Base-by-base conservation (phyloP, 2,797 vertebrate species). In the Typhlichthys eigenmanni region DNA sequence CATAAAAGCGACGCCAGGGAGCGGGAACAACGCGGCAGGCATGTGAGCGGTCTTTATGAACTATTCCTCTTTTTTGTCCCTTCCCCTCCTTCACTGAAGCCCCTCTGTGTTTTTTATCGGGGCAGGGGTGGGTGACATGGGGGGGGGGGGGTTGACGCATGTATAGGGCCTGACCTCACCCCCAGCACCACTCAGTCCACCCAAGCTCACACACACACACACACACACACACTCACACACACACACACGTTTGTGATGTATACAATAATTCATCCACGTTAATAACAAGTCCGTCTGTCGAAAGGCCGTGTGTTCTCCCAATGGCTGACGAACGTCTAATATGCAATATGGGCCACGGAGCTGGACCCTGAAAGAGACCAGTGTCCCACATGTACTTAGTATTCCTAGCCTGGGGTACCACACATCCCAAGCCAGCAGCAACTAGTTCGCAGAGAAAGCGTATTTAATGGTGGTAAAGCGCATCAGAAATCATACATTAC, bases 281-380 rank as follows among this genome's bases (percentile, higher is more conserved):
- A 69, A 90, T 84, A 89, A 90, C 75, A 86, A 64, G 68, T 73
- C 60, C 75, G 56, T 89, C 86, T 91, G 89, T 92, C 73, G 72
- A 68, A 48, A 47, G 12, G 49, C 47, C 54, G 69, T 51, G 17
- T 59, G 53, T 62, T 59, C 68, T 66, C 69, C 86, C 85, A 85
- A 88, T 81, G 78, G 65, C 62, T 69, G 78, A 83, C 81, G 75
- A 72, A 69, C 69, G 81, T 89, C 76, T 84, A 69, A 78, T 79
- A 83, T 72, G 76, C 74, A 54, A 58, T 69, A 47, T 72, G 72
- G 68, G 68, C 74, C 58, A 48, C 62, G 68, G 78, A 70, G 49
- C 46, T 61, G 57, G 65, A 59, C 64, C 59, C 81, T 92, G 82
- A 93, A 92, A 90, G 90, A 81, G 76, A 58, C 78, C 85, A 87